These are phyloP conservation scores for Phymorhynchus buccinoides DNA, from an alignment of 1,140 invertebrate genomes.

Conservation along the genomic window DNA sequence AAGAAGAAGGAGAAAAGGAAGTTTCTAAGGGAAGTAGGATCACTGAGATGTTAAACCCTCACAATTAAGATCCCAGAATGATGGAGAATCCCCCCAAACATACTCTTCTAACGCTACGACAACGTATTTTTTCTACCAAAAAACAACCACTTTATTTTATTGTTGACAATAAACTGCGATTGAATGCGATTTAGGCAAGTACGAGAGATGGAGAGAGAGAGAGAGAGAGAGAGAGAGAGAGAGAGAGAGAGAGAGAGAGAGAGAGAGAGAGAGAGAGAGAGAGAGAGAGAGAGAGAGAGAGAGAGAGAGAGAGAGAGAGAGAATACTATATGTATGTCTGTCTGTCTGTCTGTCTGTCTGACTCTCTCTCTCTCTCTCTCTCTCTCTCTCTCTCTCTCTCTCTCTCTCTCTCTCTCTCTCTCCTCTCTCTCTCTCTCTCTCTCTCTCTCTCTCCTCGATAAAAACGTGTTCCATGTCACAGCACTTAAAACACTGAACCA, in stretches of 20 bases:
- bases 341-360: background rate
- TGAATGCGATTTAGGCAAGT: too few relatives aligned
- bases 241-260: slow-evolving; percentile 3
- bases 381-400: background rate
- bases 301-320: background rate
- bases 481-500: too few relatives aligned
- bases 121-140: too few relatives aligned
- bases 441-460: background rate
- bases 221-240: background rate
- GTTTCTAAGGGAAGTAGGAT: background rate
- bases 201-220: background rate
- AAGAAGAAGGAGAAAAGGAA: slow-evolving; percentile 1
- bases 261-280: background rate
- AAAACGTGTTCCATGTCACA: too few relatives aligned
- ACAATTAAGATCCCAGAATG: too few relatives aligned
- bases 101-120: too few relatives aligned
- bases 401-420: background rate
- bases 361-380: background rate
- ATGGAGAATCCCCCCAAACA: too few relatives aligned
- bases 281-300: background rate
- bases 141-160: too few relatives aligned
- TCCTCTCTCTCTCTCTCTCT: background rate
- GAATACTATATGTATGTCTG: background rate
- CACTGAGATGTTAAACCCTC: too few relatives aligned
- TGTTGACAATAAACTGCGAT: too few relatives aligned